phyloP scores from a whole-genome alignment of 2,888 invertebrate genomes.

The Arrhopalites spinosus region DNA sequence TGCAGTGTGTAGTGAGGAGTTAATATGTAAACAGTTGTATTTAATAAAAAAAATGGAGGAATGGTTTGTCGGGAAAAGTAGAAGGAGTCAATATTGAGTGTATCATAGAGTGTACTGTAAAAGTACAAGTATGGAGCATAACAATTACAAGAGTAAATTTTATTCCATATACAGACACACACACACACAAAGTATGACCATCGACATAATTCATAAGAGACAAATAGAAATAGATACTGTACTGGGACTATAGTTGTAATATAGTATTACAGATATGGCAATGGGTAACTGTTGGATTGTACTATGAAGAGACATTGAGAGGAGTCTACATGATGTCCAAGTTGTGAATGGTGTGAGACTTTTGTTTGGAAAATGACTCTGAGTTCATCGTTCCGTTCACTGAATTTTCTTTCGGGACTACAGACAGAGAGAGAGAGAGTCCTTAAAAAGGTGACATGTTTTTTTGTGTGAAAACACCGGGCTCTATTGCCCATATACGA shows the following conservation, averaged over 20 bases:
- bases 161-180: too few relatives aligned
- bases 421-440: conserved; percentile 16
- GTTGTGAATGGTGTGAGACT: conserved; percentile 35
- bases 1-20: background rate
- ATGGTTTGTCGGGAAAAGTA: too few relatives aligned
- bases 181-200: too few relatives aligned
- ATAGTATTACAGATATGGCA: background rate
- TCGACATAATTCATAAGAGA: too few relatives aligned
- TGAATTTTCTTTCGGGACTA: conserved; percentile 40
- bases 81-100: too few relatives aligned
- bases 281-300: background rate
- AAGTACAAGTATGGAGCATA: too few relatives aligned
- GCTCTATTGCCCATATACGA: too few relatives aligned
- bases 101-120: too few relatives aligned
- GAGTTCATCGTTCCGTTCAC: conserved; percentile 53
- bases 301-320: background rate
- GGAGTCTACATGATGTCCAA: too few relatives aligned
- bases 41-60: background rate
- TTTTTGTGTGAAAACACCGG: conserved; percentile 49
- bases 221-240: background rate
- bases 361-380: conserved; percentile 38
- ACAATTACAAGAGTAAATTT: too few relatives aligned
- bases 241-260: background rate
- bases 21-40: background rate
- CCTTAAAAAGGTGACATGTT: conserved; percentile 51